Percentiles rank a stretch among this genome's conserved stretches.
phyloP scores from a whole-genome alignment of 2,888 invertebrate species.

The Chelonus formosanus region DNA sequence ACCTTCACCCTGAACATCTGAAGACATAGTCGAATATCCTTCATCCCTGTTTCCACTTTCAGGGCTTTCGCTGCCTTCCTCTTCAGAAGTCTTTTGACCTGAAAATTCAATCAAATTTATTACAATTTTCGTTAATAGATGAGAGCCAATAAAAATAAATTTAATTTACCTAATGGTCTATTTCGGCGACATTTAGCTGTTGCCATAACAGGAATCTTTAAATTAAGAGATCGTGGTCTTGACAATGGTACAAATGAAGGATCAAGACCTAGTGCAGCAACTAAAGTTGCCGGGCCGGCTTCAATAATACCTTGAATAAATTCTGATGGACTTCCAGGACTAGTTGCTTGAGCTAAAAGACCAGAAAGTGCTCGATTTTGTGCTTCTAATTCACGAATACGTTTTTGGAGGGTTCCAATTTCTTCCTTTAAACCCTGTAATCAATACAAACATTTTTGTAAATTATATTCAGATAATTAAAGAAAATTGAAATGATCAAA shows the following conservation, averaged over 20 bases:
- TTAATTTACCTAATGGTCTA: slow-evolving; percentile 64
- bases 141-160: background rate
- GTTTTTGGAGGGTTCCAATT: slow-evolving; percentile 75
- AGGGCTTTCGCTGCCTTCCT: slow-evolving; percentile 78
- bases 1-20: slow-evolving; percentile 80
- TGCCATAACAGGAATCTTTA: slow-evolving; percentile 72
- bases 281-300: slow-evolving; percentile 58
- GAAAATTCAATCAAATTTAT: slow-evolving; percentile 12
- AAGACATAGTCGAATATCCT: slow-evolving; percentile 86
- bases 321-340: slow-evolving; percentile 67
- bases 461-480: no score
- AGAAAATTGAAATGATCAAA: no score
- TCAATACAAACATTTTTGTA: background rate
- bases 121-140: background rate
- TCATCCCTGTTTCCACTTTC: slow-evolving; percentile 82
- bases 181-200: slow-evolving; percentile 64
- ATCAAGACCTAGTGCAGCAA: slow-evolving; percentile 72
- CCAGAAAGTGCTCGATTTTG: slow-evolving; percentile 80
- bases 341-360: slow-evolving; percentile 72
- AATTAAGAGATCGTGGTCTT: slow-evolving; percentile 75
- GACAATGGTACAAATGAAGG: slow-evolving; percentile 76
- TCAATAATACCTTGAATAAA: slow-evolving; percentile 57
- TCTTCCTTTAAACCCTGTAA: slow-evolving; percentile 80
- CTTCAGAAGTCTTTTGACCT: slow-evolving; percentile 71
- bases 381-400: slow-evolving; percentile 80